Conservation (phyloP, 2,888 invertebrate species). For the Busseola fusca region DNA sequence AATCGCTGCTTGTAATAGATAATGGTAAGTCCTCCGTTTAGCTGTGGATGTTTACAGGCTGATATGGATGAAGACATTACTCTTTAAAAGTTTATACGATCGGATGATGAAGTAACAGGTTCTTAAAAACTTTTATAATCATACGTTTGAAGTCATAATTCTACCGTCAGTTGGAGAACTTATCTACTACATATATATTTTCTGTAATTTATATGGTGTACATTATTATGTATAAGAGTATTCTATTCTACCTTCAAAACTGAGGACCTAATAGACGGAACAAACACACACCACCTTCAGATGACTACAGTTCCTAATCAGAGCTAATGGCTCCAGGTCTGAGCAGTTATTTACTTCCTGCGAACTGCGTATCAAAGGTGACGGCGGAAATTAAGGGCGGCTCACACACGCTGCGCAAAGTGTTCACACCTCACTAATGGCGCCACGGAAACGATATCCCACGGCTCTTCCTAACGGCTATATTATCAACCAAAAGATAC, state of each 20-base stretch:
- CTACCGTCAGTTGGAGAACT: not conserved
- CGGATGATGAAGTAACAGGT: not conserved
- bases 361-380: slow-evolving; percentile 60
- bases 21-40: not conserved
- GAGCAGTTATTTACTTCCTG: slow-evolving; percentile 55
- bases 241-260: not conserved
- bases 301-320: slow-evolving; percentile 17
- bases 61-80: not conserved
- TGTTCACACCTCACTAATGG: slow-evolving; percentile 62
- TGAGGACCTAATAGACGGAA: slow-evolving; percentile 1
- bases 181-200: too few species aligned
- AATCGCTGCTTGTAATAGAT: slow-evolving; percentile 8
- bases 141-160: not conserved
- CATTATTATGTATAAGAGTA: too few species aligned
- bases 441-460: slow-evolving; percentile 56
- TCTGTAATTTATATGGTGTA: too few species aligned
- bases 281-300: slow-evolving; percentile 17
- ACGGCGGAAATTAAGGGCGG: slow-evolving; percentile 67
- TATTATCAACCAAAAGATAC: slow-evolving; percentile 46
- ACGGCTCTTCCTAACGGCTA: slow-evolving; percentile 43
- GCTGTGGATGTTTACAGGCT: not conserved
- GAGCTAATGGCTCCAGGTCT: slow-evolving; percentile 28
- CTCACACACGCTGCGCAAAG: slow-evolving; percentile 62
- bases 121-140: not conserved
- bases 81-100: not conserved